Evolutionary conservation across 2,797 vertebrate genomes (phyloP).

Genomic region (Danio choprae): DNA sequence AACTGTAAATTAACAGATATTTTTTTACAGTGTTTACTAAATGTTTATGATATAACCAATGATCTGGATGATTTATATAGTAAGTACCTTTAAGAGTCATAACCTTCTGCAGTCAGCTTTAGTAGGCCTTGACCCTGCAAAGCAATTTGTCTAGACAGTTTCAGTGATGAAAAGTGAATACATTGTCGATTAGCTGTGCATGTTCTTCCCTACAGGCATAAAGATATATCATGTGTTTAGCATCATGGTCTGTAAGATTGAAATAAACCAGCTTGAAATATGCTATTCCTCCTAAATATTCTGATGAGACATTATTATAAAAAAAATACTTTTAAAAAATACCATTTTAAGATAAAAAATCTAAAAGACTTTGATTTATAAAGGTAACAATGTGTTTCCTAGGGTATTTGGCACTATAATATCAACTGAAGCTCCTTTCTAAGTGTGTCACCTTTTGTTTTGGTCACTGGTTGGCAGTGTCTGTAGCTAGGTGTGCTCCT

Average conservation of each 20-base stretch:
- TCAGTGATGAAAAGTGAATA: conserved; percentile 8
- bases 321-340: background rate
- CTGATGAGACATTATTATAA: background rate
- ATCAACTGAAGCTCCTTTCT: too few relatives aligned
- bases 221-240: background rate
- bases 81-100: conserved; percentile 3
- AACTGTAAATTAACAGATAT: too few relatives aligned
- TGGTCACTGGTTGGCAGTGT: too few relatives aligned
- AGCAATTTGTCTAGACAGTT: conserved; percentile 26
- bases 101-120: background rate
- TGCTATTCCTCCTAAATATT: background rate
- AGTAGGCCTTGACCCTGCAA: background rate
- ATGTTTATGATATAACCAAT: background rate
- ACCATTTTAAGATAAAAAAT: too few relatives aligned
- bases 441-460: too few relatives aligned
- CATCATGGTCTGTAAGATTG: background rate
- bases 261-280: background rate
- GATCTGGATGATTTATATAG: background rate
- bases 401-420: too few relatives aligned
- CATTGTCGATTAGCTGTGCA: conserved; percentile 12
- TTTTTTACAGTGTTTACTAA: background rate
- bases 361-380: too few relatives aligned
- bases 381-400: too few relatives aligned
- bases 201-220: conserved; percentile 18
- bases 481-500: too few relatives aligned